Evolutionary conservation across 1,140 invertebrate species (phyloP).

Genomic region (Drosophila chauvacae): DNA sequence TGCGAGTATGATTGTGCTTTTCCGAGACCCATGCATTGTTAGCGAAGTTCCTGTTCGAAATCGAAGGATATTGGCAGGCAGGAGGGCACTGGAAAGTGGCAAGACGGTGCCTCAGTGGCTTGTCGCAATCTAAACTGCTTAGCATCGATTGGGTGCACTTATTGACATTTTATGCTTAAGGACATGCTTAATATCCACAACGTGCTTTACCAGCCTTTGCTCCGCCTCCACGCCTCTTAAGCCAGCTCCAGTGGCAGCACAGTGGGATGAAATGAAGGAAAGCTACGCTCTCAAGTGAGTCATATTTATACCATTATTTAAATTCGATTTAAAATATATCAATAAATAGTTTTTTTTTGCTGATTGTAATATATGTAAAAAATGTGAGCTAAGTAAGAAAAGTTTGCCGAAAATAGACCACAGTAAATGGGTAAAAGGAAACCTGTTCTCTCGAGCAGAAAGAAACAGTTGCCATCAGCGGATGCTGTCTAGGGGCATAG

Average conservation of each 20-base stretch:
- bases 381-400: too few relatives aligned
- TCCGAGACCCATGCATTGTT: constrained; percentile 46
- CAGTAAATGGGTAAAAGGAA: constrained; percentile 13
- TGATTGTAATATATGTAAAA: not conserved
- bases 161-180: constrained; percentile 80
- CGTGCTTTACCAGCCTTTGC: constrained; percentile 24
- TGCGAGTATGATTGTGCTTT: constrained; percentile 35
- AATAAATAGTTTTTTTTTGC: not conserved
- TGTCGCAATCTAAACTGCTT: constrained; percentile 71
- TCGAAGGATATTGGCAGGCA: constrained; percentile 1
- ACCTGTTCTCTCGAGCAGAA: constrained; percentile 29
- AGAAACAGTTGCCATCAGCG: constrained; percentile 52
- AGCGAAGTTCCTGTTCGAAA: constrained; percentile 25
- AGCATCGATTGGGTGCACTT: constrained; percentile 71
- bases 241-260: constrained; percentile 6
- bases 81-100: constrained; percentile 6
- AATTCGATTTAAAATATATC: not conserved
- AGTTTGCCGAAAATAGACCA: not conserved
- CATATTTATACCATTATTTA: not conserved
- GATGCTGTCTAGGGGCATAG: constrained; percentile 33
- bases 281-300: not conserved
- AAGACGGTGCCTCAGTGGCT: constrained; percentile 39
- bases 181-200: constrained; percentile 75
- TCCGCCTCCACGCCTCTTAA: constrained; percentile 9
- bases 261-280: not conserved